Base-by-base conservation (phyloP, 2,888 invertebrate species). In the Himalopsyche tibetana region DNA sequence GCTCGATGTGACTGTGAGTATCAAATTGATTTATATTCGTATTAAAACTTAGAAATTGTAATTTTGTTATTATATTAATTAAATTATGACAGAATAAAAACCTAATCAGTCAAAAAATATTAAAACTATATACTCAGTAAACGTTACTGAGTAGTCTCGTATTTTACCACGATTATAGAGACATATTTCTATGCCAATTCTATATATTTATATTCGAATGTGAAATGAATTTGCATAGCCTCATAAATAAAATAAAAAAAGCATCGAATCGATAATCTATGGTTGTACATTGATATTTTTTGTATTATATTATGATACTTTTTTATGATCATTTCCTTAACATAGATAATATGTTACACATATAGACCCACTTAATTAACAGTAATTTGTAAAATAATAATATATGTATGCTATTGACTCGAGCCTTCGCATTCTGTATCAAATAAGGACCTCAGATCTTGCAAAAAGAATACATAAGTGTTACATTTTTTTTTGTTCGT, bases 371-470 rank as follows among this genome's bases (percentile, higher is more conserved):
- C 63, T 63, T 63, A 9, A 63, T 63, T 63, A 9, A 63, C 11
- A 63, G 28, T 63, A 63, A 63, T 63, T 51, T 51, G 51, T 15
- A 51, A 15, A 51, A 51, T 51, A 51, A 51, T 51, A 51, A 15
- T 51, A 28, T 63, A 63, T 63, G 63, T 28, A 28, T 28, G 28
- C 1, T 19, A 63, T 63, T 63, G 28, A 28, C 28, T n/a, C 19
- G 11, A 63, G 63, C 63, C 63, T 63, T 63, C 63, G 19, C 12
- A 63, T 19, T n/a, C 28, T 19, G 63, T 19, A 28, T 63, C 28
- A 19, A 63, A 63, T 63, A 63, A 63, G 63, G 63, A 63, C 63
- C 63, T 63, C 63, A 63, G 19, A 63, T n/a, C 9, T 51, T 63
- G 63, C 28, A 28, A 63, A 63, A 63, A 63, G 63, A n/a, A 19